Conservation (phyloP, 2,113 vertebrate genomes). For the Eolophus roseicapilla region DNA sequence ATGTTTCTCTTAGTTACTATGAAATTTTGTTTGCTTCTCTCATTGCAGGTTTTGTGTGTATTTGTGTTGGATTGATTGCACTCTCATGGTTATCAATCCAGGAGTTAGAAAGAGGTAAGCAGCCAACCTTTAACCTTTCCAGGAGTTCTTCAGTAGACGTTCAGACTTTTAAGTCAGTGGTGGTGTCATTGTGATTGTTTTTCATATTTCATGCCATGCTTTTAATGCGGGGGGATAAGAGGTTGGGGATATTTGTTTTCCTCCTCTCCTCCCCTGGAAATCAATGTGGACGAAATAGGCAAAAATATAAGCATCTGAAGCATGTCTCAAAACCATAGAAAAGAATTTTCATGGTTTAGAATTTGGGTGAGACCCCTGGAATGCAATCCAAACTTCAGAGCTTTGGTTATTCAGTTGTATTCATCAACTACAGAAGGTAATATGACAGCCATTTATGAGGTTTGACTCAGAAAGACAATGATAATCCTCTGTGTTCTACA, state of each 20-base stretch:
- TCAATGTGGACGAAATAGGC: neutral
- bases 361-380: neutral
- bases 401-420: neutral
- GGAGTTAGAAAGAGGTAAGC: conserved; percentile 59
- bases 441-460: neutral
- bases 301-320: neutral
- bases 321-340: neutral
- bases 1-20: neutral
- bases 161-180: neutral
- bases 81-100: conserved; percentile 69
- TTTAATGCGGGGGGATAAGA: neutral
- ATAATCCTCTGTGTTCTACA: neutral
- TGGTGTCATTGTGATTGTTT: neutral
- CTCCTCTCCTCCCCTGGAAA: neutral
- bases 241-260: neutral
- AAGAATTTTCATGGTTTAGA: neutral
- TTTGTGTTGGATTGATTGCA: conserved; percentile 65
- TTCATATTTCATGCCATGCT: neutral
- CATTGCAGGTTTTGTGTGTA: conserved; percentile 8
- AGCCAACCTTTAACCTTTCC: neutral
- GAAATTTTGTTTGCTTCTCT: conserved; percentile 66
- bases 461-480: neutral
- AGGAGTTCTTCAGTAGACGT: neutral
- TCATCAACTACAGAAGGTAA: neutral
- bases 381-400: neutral